These are phyloP conservation scores for Lacerta bilineata DNA, from an alignment of 2,797 vertebrate genomes.

Conservation along the genomic window DNA sequence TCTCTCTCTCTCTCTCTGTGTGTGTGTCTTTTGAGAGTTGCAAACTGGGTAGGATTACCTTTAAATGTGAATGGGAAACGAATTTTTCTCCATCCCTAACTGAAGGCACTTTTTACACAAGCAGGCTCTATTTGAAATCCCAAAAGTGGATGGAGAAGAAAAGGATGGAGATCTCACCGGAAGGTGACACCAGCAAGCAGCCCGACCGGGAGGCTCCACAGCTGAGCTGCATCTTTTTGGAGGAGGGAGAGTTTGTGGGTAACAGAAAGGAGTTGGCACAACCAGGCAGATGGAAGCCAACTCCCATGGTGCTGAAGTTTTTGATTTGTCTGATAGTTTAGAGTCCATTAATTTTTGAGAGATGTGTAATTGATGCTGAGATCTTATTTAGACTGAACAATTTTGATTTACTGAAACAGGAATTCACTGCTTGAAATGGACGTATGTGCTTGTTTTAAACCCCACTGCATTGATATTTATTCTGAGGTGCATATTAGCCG, in stretches of 20 bases:
- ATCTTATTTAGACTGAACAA: background rate
- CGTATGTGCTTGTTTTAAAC: background rate
- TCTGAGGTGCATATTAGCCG: too few species aligned
- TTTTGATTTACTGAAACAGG: background rate
- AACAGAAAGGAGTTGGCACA: background rate
- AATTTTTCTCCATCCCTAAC: too few species aligned
- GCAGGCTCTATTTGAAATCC: background rate
- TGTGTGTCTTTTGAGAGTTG: too few species aligned
- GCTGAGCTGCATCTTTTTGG: too few species aligned
- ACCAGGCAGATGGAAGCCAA: background rate
- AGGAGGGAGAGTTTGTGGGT: background rate
- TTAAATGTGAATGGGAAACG: too few species aligned
- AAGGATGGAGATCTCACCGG: background rate
- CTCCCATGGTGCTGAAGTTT: too few species aligned
- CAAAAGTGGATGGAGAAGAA: background rate
- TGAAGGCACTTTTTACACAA: background rate
- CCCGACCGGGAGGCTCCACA: background rate
- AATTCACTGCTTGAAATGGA: background rate
- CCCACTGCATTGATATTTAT: too few species aligned
- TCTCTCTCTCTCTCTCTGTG: too few species aligned
- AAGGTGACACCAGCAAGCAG: background rate
- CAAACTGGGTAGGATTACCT: too few species aligned
- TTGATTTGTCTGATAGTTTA: background rate
- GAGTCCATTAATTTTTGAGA: background rate
- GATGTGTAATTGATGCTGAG: background rate